These are phyloP conservation scores for Oreotrochilus melanogaster DNA, from an alignment of 2,113 vertebrate species.

Conservation along the genomic window DNA sequence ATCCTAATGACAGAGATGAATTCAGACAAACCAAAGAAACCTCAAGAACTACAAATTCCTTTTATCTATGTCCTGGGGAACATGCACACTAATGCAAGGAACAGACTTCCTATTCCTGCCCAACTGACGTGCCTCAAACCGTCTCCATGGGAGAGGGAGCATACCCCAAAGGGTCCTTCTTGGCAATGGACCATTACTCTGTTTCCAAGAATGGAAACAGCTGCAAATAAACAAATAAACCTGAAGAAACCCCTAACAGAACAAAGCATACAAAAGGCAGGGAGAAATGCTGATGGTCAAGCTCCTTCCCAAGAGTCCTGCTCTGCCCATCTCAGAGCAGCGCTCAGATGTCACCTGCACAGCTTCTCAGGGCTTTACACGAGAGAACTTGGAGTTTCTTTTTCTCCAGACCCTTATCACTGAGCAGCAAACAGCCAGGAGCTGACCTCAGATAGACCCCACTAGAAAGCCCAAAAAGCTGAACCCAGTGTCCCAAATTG, in stretches of 20 bases:
- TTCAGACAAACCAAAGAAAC: neutral
- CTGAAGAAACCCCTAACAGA: neutral
- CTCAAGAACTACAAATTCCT: neutral
- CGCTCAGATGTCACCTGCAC: fast-evolving
- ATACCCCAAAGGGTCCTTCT: neutral
- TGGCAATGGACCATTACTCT: neutral
- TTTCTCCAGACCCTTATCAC: neutral
- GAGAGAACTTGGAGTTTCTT: neutral
- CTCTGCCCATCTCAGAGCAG: neutral
- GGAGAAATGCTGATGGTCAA: neutral
- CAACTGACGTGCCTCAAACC: neutral
- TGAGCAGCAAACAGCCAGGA: neutral
- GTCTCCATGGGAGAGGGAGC: neutral
- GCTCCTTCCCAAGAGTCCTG: neutral
- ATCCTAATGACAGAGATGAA: fast-evolving
- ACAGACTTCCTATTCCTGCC: neutral
- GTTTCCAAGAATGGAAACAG: neutral
- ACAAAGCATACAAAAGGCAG: neutral
- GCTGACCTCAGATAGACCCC: neutral
- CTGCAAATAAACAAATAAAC: neutral
- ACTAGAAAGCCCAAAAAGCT: neutral
- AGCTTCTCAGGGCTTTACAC: neutral
- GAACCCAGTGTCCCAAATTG: neutral
- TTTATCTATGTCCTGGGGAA: neutral
- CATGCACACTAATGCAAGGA: neutral